These are phyloP conservation scores for Odontothrips loti DNA, from an alignment of 2,888 invertebrate species.

Conservation along the genomic window DNA sequence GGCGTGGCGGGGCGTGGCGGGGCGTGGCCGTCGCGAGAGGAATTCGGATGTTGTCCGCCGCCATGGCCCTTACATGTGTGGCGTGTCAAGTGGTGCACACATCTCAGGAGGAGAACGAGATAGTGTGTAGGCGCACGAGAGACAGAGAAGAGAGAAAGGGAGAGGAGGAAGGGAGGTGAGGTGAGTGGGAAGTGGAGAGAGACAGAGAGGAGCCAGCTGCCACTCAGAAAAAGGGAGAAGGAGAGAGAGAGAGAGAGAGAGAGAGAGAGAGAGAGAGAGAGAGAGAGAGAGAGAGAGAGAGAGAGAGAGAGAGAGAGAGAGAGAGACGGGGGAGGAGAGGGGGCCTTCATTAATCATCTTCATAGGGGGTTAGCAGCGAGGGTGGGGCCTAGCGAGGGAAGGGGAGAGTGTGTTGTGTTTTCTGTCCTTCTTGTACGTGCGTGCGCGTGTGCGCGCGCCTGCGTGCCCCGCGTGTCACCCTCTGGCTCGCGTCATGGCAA, in stretches of 20 bases:
- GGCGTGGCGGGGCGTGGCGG: background rate
- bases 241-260: background rate
- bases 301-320: background rate
- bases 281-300: background rate
- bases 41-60: conserved; percentile 14
- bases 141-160: background rate
- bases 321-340: background rate
- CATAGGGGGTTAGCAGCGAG: background rate
- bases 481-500: no score
- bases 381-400: background rate
- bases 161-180: background rate
- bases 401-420: conserved; percentile 6
- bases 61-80: conserved; percentile 13
- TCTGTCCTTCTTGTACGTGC: background rate
- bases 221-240: background rate
- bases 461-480: background rate
- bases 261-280: background rate
- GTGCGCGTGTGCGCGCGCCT: background rate
- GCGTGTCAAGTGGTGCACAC: conserved; percentile 10
- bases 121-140: background rate
- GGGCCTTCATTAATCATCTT: conserved; percentile 16
- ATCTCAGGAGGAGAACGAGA: background rate
- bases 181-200: background rate
- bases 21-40: background rate
- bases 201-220: background rate